phyloP scores from a whole-genome alignment of 2,888 invertebrate species.

The Platypus cylindrus region DNA sequence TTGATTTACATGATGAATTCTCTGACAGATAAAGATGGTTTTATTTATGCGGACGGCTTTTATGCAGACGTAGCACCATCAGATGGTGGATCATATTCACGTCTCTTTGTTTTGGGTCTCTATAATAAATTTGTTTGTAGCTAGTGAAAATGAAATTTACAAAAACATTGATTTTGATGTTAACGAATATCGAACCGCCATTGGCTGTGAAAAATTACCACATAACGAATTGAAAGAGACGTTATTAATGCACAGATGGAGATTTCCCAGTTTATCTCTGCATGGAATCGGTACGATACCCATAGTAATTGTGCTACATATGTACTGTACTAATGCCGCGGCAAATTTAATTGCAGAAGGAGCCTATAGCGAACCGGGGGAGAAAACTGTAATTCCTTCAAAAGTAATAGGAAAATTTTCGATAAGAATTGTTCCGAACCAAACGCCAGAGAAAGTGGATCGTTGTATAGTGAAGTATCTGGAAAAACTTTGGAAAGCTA shows the following conservation, averaged over 20 bases:
- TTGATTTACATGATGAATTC: slow-evolving; percentile 73
- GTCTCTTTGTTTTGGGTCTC: neutral
- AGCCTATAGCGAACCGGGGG: slow-evolving; percentile 86
- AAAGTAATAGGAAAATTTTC: slow-evolving; percentile 96
- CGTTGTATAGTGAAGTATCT: slow-evolving; percentile 64
- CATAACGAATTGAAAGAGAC: slow-evolving; percentile 70
- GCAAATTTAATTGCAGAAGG: slow-evolving; percentile 60
- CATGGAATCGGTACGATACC: slow-evolving; percentile 52
- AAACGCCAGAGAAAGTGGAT: slow-evolving; percentile 69
- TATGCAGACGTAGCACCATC: slow-evolving; percentile 69
- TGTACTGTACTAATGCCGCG: neutral
- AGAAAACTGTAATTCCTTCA: slow-evolving; percentile 88
- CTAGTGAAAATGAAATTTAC: slow-evolving; percentile 61
- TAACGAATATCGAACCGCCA: slow-evolving; percentile 56
- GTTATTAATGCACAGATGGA: slow-evolving; percentile 64
- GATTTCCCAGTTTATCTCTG: slow-evolving; percentile 72
- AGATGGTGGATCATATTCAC: slow-evolving; percentile 27
- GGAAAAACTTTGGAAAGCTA: slow-evolving; percentile 60
- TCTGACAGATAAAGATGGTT: slow-evolving; percentile 79
- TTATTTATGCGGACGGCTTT: slow-evolving; percentile 71
- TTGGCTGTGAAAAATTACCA: slow-evolving; percentile 56
- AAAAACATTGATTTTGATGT: slow-evolving; percentile 78
- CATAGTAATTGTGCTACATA: neutral
- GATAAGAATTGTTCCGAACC: slow-evolving; percentile 86
- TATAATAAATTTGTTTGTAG: slow-evolving; percentile 15